Evolutionary conservation across 2,113 vertebrate genomes (phyloP).

Genomic region (Ciconia boyciana): DNA sequence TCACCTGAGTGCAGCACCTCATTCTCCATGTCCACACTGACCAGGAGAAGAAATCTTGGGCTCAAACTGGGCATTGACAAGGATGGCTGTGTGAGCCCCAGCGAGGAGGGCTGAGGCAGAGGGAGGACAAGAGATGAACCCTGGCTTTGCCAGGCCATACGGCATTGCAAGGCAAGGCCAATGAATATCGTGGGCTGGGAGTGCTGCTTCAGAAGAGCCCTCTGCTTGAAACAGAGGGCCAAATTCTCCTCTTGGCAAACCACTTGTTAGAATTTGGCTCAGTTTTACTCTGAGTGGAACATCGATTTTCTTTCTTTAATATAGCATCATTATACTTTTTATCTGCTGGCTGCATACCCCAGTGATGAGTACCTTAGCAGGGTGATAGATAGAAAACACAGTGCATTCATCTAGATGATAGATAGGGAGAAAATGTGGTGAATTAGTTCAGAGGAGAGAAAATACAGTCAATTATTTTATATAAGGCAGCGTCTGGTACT

Average conservation of each 20-base stretch:
- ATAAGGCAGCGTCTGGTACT: not conserved
- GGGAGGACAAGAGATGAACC: not conserved
- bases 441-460: not conserved
- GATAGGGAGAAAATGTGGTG: not conserved
- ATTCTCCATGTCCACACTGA: not conserved
- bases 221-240: not conserved
- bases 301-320: not conserved
- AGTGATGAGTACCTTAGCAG: not conserved
- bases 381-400: not conserved
- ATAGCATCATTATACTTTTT: not conserved
- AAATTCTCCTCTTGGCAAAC: not conserved
- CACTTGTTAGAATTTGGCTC: not conserved
- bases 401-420: not conserved
- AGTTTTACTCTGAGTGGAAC: not conserved
- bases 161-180: not conserved
- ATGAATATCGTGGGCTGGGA: not conserved
- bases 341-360: not conserved
- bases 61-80: not conserved
- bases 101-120: not conserved
- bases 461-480: slow-evolving; percentile 15
- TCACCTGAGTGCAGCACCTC: not conserved
- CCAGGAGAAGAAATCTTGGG: not conserved
- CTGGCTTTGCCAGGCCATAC: not conserved
- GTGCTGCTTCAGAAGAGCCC: not conserved
- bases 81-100: not conserved